Evolutionary conservation across 2,797 vertebrate genomes (phyloP).

Genomic region (Typhlichthys eigenmanni): DNA sequence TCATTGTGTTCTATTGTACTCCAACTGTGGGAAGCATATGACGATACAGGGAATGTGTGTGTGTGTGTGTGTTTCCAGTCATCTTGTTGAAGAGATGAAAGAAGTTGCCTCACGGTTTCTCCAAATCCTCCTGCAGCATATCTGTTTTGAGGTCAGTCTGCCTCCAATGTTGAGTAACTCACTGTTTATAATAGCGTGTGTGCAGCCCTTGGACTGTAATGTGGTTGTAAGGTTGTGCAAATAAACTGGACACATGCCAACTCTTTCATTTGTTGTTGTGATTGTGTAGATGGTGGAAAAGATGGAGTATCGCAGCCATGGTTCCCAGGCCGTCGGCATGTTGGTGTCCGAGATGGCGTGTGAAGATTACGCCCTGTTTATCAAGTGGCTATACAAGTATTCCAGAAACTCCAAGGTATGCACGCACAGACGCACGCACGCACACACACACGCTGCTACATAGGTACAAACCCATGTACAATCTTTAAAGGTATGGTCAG

Average conservation of each 20-base stretch:
- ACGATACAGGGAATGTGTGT: background rate
- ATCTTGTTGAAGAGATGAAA: constrained; percentile 81
- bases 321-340: constrained; percentile 83
- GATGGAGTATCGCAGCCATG: constrained; percentile 82
- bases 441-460: background rate
- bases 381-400: constrained; percentile 86
- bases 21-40: no score
- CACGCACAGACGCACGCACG: background rate
- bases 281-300: constrained; percentile 88
- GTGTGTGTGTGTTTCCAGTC: constrained; percentile 66
- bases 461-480: background rate
- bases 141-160: constrained; percentile 86
- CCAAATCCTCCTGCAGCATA: constrained; percentile 86
- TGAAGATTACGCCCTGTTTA: constrained; percentile 80
- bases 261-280: constrained; percentile 6
- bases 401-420: constrained; percentile 82
- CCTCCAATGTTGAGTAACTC: background rate
- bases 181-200: no score
- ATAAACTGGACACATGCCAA: no score
- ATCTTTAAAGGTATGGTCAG: no score
- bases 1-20: no score
- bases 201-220: no score
- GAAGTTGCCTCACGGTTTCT: constrained; percentile 80
- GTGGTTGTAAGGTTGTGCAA: no score
- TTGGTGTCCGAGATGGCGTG: constrained; percentile 78